A percentile compares a stretch with the other conserved stretches of the same genome.
These are phyloP conservation scores for Pyrocephalus nanus DNA, from an alignment of 2,797 vertebrate species.

Conservation along the genomic window DNA sequence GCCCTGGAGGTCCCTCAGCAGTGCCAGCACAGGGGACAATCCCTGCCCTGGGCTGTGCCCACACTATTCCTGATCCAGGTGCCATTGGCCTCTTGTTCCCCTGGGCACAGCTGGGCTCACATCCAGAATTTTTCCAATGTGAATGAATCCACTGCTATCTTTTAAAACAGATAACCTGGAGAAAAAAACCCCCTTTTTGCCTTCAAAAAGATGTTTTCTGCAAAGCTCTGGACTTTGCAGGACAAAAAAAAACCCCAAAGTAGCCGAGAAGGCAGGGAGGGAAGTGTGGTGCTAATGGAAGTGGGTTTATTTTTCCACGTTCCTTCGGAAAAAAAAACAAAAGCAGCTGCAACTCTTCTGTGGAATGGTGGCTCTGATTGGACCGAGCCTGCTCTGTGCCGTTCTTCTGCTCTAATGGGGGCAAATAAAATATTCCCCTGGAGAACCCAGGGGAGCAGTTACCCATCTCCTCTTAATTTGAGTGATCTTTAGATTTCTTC, in stretches of 20 bases:
- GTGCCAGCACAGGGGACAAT: neutral
- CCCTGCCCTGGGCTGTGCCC: neutral
- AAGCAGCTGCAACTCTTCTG: neutral
- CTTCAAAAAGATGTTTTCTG: neutral
- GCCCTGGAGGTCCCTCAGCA: neutral
- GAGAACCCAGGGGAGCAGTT: constrained; percentile 60
- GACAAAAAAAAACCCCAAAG: neutral
- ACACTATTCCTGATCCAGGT: neutral
- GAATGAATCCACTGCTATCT: neutral
- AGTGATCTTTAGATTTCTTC: constrained; percentile 72
- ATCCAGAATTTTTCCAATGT: neutral
- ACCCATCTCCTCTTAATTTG: constrained; percentile 71
- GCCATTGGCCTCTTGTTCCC: rapidly evolving
- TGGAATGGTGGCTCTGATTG: constrained; percentile 21
- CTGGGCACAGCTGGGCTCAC: rapidly evolving
- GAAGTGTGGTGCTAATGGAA: neutral
- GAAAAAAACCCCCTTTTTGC: neutral
- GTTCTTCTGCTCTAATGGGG: constrained; percentile 63
- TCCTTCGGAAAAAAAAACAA: neutral
- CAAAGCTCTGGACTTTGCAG: neutral
- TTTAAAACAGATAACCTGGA: neutral
- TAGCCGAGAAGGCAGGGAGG: neutral
- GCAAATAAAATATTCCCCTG: constrained; percentile 52
- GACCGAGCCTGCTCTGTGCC: neutral
- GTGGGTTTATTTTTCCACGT: neutral